Evolutionary conservation across 2,888 invertebrate genomes (phyloP).

Genomic region (Euplexia lucipara): DNA sequence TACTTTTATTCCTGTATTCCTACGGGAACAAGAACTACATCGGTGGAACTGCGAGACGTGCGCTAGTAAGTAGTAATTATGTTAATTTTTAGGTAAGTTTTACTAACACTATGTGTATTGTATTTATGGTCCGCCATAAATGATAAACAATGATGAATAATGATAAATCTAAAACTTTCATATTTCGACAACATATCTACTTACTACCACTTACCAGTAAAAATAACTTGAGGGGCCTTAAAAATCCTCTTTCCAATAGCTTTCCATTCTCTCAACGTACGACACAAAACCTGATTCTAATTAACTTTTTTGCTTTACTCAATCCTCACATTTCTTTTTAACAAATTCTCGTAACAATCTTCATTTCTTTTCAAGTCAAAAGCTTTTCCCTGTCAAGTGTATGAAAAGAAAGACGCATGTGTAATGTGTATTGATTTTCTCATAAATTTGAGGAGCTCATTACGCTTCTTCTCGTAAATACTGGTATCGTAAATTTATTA

Average conservation of each 20-base stretch:
- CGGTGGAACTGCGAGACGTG: too few relatives aligned
- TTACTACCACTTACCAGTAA: too few relatives aligned
- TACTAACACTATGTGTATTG: too few relatives aligned
- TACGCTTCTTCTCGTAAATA: conserved; percentile 38
- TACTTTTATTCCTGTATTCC: too few relatives aligned
- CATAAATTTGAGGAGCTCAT: conserved; percentile 50
- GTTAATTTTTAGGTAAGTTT: too few relatives aligned
- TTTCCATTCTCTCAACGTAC: neutral
- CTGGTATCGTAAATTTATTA: conserved; percentile 38
- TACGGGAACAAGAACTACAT: too few relatives aligned
- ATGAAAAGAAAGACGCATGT: conserved; percentile 32
- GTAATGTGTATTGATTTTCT: conserved; percentile 45
- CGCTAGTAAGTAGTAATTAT: too few relatives aligned
- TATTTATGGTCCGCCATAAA: too few relatives aligned
- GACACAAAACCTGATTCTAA: conserved; percentile 7
- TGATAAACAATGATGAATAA: too few relatives aligned
- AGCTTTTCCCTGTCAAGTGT: conserved; percentile 35
- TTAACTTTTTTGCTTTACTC: conserved; percentile 8
- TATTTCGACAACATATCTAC: too few relatives aligned
- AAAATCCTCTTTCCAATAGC: neutral
- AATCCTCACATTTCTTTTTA: conserved; percentile 13
- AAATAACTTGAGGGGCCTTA: neutral
- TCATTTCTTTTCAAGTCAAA: conserved; percentile 33
- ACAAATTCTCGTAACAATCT: conserved; percentile 27
- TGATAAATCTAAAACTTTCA: too few relatives aligned